Base-by-base conservation (phyloP, 2,888 invertebrate genomes). In the Eupelmus urozonus region DNA sequence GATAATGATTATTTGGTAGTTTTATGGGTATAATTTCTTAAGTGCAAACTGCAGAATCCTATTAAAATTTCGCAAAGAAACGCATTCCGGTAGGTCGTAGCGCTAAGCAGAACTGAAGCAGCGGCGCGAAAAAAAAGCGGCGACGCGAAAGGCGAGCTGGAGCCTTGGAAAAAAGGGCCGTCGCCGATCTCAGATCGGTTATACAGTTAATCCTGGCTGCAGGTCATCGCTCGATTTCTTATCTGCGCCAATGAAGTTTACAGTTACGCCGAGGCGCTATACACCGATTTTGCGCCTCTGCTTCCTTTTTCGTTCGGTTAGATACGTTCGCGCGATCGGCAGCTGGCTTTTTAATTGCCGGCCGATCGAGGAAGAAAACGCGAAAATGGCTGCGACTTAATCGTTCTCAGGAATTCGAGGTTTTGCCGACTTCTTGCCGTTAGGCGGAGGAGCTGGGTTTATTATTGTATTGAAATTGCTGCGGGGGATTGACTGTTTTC, bases 141-240 rank as follows among this genome's bases (percentile, higher is more conserved):
- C 53, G 27, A 1, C 25, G 20, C 55, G 53, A 67, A 29, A n/a
- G 27, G 45, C n/a, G 18, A 20, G 13, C 11, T 34, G 55, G 9
- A 18, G 29, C 5, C 13, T 34, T 34, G 34, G 9, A 34, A 34
- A 34, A 9, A 34, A 34, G 9, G 9, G n/a, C 7, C 72, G 71
- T 59, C 55, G 18, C 42, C 34, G 45, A 63, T 42, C 20, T 60
- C 57, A 65, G 20, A 27, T 53, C 63, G 34, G 34, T 9, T 13
- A 29, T 67, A 76, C 70, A 51, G 75, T 75, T 75, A 67, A n/a
- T 51, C 45, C 25, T 13, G 23, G 13, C 25, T 13, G 51, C 73
- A 63, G 25, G n/a, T 62, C n/a, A n/a, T n/a, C 29, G 25, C 11
- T 25, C 57, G 63, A 70, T 65, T 78, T 74, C 69, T 78, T 70